Evolutionary conservation across 2,797 vertebrate genomes (phyloP).

Genomic region (Somateria mollissima): DNA sequence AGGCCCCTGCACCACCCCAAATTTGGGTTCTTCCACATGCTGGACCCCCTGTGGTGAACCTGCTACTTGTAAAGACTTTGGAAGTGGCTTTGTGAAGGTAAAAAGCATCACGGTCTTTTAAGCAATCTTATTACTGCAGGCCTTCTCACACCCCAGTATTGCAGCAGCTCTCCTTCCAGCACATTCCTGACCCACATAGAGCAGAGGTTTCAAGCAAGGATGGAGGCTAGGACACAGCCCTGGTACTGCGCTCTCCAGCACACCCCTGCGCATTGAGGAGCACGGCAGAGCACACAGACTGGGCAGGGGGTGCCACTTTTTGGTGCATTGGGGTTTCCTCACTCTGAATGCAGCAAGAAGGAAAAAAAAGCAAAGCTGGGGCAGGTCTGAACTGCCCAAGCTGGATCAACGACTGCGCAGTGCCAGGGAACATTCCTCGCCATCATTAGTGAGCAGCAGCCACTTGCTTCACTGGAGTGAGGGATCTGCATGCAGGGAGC

Average conservation of each 20-base stretch:
- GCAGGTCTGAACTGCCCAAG: neutral
- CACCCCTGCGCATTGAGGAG: neutral
- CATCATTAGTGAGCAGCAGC: neutral
- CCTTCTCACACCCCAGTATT: neutral
- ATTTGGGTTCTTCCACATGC: neutral
- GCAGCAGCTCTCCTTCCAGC: neutral
- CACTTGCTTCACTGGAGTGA: neutral
- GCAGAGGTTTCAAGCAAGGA: neutral
- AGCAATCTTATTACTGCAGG: neutral
- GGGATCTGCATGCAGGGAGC: neutral
- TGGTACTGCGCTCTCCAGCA: neutral
- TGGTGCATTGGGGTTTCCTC: neutral
- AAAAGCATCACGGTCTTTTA: neutral
- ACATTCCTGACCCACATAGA: conserved; percentile 29
- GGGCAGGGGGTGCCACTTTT: neutral
- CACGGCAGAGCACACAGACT: neutral
- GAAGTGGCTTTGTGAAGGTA: neutral
- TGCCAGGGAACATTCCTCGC: conserved; percentile 24
- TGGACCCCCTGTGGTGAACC: no score
- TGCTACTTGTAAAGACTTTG: neutral
- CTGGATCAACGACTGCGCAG: neutral
- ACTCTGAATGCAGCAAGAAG: neutral
- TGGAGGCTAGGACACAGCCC: neutral
- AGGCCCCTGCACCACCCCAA: neutral
- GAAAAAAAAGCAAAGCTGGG: neutral